These are phyloP conservation scores for Ptilorrhoa leucosticta DNA, from an alignment of 2,113 vertebrate genomes.

Conservation along the genomic window DNA sequence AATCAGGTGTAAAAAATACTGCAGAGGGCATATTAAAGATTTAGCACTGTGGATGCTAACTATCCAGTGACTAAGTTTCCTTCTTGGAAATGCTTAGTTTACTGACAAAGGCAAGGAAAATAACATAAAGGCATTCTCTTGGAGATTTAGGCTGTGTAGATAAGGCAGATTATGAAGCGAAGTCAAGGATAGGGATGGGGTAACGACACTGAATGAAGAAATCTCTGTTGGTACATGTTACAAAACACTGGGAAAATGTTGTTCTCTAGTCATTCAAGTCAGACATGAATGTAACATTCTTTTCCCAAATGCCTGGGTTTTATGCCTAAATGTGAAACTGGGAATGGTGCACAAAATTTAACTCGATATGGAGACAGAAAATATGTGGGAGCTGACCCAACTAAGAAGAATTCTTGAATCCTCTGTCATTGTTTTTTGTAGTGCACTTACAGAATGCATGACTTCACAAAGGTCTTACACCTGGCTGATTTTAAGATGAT, in stretches of 20 bases:
- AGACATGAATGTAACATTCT: background rate
- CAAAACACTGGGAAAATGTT: accelerated
- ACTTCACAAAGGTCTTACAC: background rate
- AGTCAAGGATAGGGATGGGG: background rate
- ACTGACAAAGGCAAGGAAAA: background rate
- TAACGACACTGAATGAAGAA: background rate
- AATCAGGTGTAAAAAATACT: background rate
- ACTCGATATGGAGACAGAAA: background rate
- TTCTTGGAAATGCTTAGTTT: background rate
- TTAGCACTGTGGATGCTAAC: background rate
- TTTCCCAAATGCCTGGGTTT: background rate
- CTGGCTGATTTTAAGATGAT: background rate
- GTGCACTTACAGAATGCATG: background rate
- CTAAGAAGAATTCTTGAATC: background rate
- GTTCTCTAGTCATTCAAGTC: background rate
- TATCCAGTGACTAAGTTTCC: background rate
- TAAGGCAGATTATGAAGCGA: background rate
- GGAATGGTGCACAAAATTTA: background rate
- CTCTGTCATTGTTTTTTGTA: background rate
- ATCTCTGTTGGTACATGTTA: background rate
- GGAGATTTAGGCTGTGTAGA: background rate
- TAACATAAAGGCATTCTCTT: background rate
- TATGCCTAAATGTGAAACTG: background rate
- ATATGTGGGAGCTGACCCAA: background rate
- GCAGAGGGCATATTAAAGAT: background rate